Percentiles rank a stretch among this genome's conserved stretches.
Evolutionary conservation across 1,140 invertebrate genomes (phyloP).

Genomic region (Solenopsis fugax): DNA sequence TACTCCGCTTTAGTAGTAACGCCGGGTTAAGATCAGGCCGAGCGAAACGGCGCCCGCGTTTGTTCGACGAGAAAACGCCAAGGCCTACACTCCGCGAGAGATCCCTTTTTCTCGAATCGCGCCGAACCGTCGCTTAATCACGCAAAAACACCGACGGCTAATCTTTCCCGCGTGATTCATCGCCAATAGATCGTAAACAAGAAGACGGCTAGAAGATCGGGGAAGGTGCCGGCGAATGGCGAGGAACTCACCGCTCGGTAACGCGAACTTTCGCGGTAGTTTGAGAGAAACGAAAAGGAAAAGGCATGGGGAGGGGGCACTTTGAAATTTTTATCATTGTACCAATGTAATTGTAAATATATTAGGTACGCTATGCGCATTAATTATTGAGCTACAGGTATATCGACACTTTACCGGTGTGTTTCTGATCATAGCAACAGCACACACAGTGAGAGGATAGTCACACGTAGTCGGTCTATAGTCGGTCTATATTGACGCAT

Average conservation of each 20-base stretch:
- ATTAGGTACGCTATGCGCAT: background rate
- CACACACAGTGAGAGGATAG: background rate
- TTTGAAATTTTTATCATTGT: conserved; percentile 20
- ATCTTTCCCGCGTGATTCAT: conserved; percentile 35
- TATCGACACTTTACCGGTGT: background rate
- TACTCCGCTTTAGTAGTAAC: background rate
- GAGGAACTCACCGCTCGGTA: background rate
- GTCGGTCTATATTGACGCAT: conserved; percentile 1
- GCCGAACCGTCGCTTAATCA: conserved; percentile 21
- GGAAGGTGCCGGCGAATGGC: background rate
- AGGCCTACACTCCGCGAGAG: conserved; percentile 62
- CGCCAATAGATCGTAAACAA: conserved; percentile 8
- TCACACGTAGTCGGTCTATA: conserved; percentile 7
- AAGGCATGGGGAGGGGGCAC: too few species aligned
- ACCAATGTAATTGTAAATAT: background rate
- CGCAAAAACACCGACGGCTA: conserved; percentile 2
- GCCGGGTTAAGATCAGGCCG: background rate
- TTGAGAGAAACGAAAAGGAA: background rate
- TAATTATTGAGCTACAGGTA: background rate
- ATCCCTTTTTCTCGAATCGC: conserved; percentile 59
- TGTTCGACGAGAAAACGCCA: conserved; percentile 64
- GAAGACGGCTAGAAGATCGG: background rate
- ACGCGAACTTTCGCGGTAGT: conserved; percentile 19
- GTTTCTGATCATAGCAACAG: background rate
- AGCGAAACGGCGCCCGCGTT: conserved; percentile 38